Percentiles rank a stretch among this genome's conserved stretches.
phyloP scores from a whole-genome alignment of 2,113 vertebrate species.

The Tinamus guttatus region DNA sequence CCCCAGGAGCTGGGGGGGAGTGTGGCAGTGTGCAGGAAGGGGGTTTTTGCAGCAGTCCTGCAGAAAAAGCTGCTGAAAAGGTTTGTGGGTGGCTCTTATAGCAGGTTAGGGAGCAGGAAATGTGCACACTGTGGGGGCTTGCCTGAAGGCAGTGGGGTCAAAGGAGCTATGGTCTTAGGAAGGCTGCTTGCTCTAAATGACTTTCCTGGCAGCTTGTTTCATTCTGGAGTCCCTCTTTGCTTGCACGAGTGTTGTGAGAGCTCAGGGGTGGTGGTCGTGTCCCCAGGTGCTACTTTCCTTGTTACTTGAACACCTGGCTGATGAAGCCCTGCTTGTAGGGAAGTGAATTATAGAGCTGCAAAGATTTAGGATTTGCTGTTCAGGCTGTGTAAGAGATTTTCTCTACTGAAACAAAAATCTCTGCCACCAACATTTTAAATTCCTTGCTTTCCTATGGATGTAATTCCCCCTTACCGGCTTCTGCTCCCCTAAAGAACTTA shows the following conservation, averaged over 20 bases:
- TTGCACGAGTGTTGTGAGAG: too few species aligned
- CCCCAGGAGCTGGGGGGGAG: rapidly evolving
- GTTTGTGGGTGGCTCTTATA: not conserved
- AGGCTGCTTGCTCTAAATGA: not conserved
- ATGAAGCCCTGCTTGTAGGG: not conserved
- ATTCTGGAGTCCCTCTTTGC: not conserved
- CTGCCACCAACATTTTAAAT: not conserved
- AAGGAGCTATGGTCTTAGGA: not conserved
- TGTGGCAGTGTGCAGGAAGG: not conserved
- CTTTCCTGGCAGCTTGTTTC: not conserved
- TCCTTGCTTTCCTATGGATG: not conserved
- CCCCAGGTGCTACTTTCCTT: not conserved
- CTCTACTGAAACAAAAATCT: not conserved
- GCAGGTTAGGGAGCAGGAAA: not conserved
- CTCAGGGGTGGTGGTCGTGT: not conserved
- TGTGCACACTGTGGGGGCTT: not conserved
- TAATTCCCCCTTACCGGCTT: not conserved
- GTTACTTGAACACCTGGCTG: not conserved
- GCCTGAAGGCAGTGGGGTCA: not conserved
- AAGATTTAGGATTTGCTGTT: not conserved
- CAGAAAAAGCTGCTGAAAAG: not conserved
- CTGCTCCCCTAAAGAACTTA: not conserved
- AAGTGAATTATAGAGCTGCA: rapidly evolving
- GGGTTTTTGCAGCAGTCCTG: rapidly evolving
- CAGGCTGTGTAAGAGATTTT: not conserved